Evolutionary conservation across 2,888 invertebrate genomes (phyloP).

Genomic region (Chromoteleia sp.): DNA sequence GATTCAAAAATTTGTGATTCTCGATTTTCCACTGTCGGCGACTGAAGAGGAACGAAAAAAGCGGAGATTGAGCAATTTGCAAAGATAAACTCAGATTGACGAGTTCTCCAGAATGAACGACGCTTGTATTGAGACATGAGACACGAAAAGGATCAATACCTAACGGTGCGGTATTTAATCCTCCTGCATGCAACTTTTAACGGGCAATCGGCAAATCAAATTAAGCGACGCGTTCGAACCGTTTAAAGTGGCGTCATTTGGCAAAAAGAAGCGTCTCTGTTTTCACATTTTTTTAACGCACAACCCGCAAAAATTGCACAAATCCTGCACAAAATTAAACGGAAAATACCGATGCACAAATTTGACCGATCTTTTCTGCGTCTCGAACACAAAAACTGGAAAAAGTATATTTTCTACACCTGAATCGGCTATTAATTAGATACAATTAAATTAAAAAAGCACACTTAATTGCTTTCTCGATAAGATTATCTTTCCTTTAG

Average conservation of each 20-base stretch:
- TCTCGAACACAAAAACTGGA: neutral
- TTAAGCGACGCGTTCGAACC: slow-evolving; percentile 80
- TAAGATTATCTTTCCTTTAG: slow-evolving; percentile 56
- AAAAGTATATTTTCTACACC: slow-evolving; percentile 28
- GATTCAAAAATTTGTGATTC: slow-evolving; percentile 35
- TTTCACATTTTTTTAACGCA: no score
- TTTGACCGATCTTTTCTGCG: neutral
- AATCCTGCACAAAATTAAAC: no score
- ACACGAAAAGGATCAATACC: slow-evolving; percentile 45
- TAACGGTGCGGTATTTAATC: slow-evolving; percentile 76
- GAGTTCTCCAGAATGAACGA: slow-evolving; percentile 50
- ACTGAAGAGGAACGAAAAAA: slow-evolving; percentile 31
- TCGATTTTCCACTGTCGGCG: slow-evolving; percentile 39
- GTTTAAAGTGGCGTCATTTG: slow-evolving; percentile 76
- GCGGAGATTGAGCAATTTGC: slow-evolving; percentile 45
- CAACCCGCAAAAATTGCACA: no score
- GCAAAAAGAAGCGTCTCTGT: no score
- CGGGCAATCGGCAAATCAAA: slow-evolving; percentile 82
- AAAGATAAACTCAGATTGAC: slow-evolving; percentile 58
- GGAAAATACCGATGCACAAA: no score
- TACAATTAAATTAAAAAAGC: slow-evolving; percentile 50
- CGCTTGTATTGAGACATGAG: slow-evolving; percentile 47
- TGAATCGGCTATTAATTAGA: slow-evolving; percentile 54
- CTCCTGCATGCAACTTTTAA: slow-evolving; percentile 75
- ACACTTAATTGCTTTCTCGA: slow-evolving; percentile 48